phyloP scores from a whole-genome alignment of 1,140 invertebrate species.

The Magallana ariakensis region DNA sequence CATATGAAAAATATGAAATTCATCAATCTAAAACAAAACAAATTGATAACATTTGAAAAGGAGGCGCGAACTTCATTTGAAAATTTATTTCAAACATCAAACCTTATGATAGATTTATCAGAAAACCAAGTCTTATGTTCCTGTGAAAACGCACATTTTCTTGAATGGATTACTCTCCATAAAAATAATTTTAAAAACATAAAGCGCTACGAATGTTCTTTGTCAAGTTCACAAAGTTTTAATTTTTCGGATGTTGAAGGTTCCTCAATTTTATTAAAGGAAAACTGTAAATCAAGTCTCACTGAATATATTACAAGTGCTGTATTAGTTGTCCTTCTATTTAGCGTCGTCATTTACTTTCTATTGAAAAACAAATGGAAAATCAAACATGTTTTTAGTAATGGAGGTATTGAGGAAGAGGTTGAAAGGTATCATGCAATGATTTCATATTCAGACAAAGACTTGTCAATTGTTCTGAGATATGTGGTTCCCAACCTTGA shows the following conservation, averaged over 20 bases:
- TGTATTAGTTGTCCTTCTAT: neutral
- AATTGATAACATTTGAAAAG: neutral
- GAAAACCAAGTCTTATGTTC: neutral
- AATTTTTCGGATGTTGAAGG: neutral
- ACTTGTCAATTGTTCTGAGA: neutral
- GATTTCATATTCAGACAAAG: neutral
- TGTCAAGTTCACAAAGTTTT: neutral
- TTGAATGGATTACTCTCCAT: neutral
- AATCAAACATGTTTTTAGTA: neutral
- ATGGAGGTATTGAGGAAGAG: neutral
- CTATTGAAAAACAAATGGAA: neutral
- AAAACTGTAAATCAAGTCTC: neutral
- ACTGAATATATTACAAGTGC: neutral
- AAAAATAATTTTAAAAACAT: neutral
- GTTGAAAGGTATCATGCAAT: neutral
- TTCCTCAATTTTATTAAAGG: neutral
- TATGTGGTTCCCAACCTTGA: neutral
- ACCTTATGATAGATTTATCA: neutral
- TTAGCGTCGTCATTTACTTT: neutral
- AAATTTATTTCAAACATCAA: neutral
- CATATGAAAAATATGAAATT: neutral
- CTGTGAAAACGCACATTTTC: neutral
- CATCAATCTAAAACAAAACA: neutral
- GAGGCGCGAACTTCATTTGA: neutral
- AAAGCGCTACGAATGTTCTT: neutral